These are phyloP conservation scores for Apotomis turbidana DNA, from an alignment of 2,888 invertebrate species.

Conservation along the genomic window DNA sequence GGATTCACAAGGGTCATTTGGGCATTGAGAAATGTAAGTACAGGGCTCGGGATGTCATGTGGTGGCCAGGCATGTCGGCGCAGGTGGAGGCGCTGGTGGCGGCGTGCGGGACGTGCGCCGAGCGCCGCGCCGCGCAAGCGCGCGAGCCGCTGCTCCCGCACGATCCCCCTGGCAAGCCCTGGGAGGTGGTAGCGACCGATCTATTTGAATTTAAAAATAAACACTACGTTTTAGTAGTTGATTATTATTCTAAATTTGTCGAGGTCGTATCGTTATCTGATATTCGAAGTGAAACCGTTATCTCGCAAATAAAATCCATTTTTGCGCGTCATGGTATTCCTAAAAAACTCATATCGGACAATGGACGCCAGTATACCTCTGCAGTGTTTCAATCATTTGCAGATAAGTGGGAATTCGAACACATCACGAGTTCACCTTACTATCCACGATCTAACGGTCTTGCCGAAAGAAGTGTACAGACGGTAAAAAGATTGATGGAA, in stretches of 20 bases:
- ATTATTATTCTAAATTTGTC: conserved; percentile 36
- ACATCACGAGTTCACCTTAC: conserved; percentile 15
- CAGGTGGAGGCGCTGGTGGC: conserved; percentile 34
- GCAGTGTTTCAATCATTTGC: conserved; percentile 23
- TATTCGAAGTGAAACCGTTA: not conserved
- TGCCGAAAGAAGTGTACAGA: conserved; percentile 33
- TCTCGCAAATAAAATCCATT: conserved; percentile 16
- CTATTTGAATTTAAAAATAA: conserved; percentile 28
- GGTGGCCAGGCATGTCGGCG: conserved; percentile 41
- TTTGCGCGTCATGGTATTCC: conserved; percentile 35
- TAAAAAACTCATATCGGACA: conserved; percentile 20
- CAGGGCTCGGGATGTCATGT: conserved; percentile 43
- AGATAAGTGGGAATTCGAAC: conserved; percentile 18
- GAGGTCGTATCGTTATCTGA: conserved; percentile 5
- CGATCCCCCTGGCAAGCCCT: conserved; percentile 10
- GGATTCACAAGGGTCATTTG: not conserved
- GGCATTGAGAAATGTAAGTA: conserved; percentile 23
- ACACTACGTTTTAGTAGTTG: conserved; percentile 34
- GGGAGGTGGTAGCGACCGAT: conserved; percentile 31
- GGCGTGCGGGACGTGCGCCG: conserved; percentile 28
- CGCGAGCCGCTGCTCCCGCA: conserved; percentile 39
- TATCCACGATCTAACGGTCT: conserved; percentile 26
- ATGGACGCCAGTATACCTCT: conserved; percentile 23
- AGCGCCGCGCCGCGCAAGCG: conserved; percentile 24
- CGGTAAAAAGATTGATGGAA: conserved; percentile 28